phyloP scores from a whole-genome alignment of 2,797 vertebrate genomes.

The Serranus cabrilla region DNA sequence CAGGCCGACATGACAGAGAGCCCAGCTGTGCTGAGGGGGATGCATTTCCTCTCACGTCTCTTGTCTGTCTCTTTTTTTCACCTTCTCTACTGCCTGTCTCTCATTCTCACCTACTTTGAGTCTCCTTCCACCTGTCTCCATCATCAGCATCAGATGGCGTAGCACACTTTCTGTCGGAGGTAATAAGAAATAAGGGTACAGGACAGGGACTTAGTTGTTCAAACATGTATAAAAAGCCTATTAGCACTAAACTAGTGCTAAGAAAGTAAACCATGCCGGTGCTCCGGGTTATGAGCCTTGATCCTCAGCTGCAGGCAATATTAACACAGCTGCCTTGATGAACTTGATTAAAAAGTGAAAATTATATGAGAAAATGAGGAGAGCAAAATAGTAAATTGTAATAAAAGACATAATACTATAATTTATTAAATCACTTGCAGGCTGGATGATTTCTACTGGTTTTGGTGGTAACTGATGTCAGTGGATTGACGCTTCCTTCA shows the following conservation, averaged over 20 bases:
- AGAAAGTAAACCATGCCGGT: neutral
- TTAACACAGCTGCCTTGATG: neutral
- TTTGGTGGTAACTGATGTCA: constrained; percentile 11
- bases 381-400: neutral
- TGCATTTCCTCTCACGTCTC: constrained; percentile 50
- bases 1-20: constrained; percentile 59
- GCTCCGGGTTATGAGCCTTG: neutral
- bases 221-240: neutral
- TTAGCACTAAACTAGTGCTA: neutral
- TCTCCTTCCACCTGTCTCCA: constrained; percentile 18
- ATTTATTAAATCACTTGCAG: neutral
- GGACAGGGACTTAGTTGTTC: neutral
- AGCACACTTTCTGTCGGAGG: constrained; percentile 8
- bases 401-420: neutral
- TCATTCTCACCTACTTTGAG: constrained; percentile 18
- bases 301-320: neutral
- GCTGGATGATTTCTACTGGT: neutral
- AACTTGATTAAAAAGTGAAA: neutral
- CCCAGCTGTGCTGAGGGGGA: constrained; percentile 54
- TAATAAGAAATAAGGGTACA: neutral
- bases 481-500: neutral
- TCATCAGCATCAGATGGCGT: neutral
- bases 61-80: constrained; percentile 26
- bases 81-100: constrained; percentile 16
- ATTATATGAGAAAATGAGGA: neutral